Evolutionary conservation across 2,113 vertebrate species (phyloP), one percentile per base, ranked within the genome.

Genomic region (Acanthisitta chloris): DNA sequence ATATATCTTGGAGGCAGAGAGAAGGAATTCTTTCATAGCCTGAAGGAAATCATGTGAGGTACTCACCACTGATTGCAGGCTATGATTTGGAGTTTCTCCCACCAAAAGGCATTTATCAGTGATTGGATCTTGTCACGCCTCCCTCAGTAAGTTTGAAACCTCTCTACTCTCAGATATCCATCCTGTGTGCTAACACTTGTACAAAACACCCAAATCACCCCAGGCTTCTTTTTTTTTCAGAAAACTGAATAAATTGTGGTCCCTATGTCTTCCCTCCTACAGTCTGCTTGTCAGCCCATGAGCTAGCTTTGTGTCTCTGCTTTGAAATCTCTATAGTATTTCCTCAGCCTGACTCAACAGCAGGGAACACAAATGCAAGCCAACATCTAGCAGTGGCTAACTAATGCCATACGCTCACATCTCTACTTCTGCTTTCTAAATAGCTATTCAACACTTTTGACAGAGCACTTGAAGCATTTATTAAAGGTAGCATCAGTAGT

Each of bases 11-110:
- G 33, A 93, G 49, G 23, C 43, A 83, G 28, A 74, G 29, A 83
- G 34, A 88, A 94, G 38, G 85, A 95, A 86, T 94, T 57, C 54
- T 83, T 86, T 93, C 64, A 48, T 40, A 88, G 54, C 79, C 86
- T 86, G 34, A 86, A 86, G 73, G 73, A 43, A 89, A 45, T 33
- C 59, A 67, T 78, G 77, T 89, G 77, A 91, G 61, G 25, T 74
- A 45, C 52, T 82, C 28, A 55, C 26, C 24, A 25, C 55, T 64
- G 92, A 93, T 71, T 62, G 43, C 24, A 92, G 40, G 33, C 28
- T 88, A 59, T 64, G 64, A 94, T 93, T 82, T 81, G 24, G 29
- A 62, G 14, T 78, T 93, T 86, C 38, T 88, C 66, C 82, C 64
- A 93, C 83, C 8, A 3, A 91, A 89, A 28, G 36, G 81, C 28